Evolutionary conservation across 2,113 vertebrate genomes (phyloP), one percentile per base, ranked within the genome.

Genomic region (Rhinolophus sinicus): DNA sequence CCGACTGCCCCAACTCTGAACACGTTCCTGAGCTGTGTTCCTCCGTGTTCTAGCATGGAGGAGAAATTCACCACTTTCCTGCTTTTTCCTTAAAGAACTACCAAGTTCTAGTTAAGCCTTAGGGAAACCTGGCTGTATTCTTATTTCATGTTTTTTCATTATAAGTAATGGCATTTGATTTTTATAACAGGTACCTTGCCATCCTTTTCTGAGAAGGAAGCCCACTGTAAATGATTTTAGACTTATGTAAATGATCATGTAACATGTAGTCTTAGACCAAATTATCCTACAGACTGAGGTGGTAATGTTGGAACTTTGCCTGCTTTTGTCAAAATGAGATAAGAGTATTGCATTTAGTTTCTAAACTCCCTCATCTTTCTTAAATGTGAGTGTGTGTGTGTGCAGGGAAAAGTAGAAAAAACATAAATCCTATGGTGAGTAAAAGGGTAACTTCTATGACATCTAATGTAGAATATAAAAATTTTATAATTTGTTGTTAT

Each of bases 61-160:
- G 52, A 33, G 26, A 65, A 22, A 52, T 54, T 44, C 21, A n/a
- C 33, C n/a, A 13, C 26, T 76, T 44, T 56, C 19, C 35, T 60
- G 64, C 40, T 75, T 89, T 64, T 54, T 78, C 7, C 19, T 26
- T 62, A 88, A 70, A n/a, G 21, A 62, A 73, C 16, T 73, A 65
- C 19, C n/a, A 3, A 14, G 58, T 76, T 75, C 22, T 65, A 38
- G 44, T 19, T 26, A 91, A 91, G 58, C 40, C 33, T 58, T 35
- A 75, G 52, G 81, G 69, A 84, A 90, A 90, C 22, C 21, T 67
- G 35, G 8, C 9, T 90, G 22, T 76, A 58, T 78, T 91, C 54
- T 95, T 62, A 83, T 21, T 78, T 80, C 93, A 75, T 94, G 75
- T 82, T 30, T 44, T 60, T 60, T 62, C 30, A 56, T 77, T 47